phyloP scores from a whole-genome alignment of 2,888 invertebrate species.

The Polylopha cassiicola region DNA sequence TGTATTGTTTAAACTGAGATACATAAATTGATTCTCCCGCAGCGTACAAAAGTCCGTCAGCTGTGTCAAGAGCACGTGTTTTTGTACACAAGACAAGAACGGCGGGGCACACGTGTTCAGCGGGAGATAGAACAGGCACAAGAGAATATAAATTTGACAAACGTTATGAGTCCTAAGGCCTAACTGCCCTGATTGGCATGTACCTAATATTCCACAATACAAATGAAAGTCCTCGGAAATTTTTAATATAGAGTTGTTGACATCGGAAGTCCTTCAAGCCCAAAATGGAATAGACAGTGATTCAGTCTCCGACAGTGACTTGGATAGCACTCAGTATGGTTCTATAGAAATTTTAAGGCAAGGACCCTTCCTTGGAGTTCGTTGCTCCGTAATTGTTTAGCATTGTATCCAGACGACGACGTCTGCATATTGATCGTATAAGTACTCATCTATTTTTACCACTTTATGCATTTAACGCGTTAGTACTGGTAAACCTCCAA shows the following conservation, averaged over 20 bases:
- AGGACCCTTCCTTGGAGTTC: conserved; percentile 65
- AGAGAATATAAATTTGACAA: too few relatives aligned
- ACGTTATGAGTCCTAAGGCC: too few relatives aligned
- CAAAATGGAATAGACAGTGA: conserved; percentile 48
- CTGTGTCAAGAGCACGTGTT: conserved; percentile 51
- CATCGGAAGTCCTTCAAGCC: conserved; percentile 26
- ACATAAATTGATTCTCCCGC: too few relatives aligned
- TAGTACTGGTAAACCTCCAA: too few relatives aligned
- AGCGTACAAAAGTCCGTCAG: conserved; percentile 37
- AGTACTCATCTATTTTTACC: conserved; percentile 24
- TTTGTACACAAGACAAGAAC: conserved; percentile 36
- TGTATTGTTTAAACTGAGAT: too few relatives aligned
- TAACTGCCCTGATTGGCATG: background rate
- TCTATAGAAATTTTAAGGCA: conserved; percentile 30
- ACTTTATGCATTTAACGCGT: conserved; percentile 5
- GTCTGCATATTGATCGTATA: conserved; percentile 63
- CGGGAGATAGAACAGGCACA: conserved; percentile 18
- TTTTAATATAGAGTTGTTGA: conserved; percentile 1
- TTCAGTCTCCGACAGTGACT: conserved; percentile 45
- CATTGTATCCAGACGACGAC: conserved; percentile 47
- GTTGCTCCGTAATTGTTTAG: conserved; percentile 64
- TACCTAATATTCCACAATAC: background rate
- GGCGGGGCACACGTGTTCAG: conserved; percentile 36
- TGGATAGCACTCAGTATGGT: conserved; percentile 47
- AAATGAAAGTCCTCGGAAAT: conserved; percentile 1